A percentile compares a stretch with the other conserved stretches of the same genome.
These are phyloP conservation scores for Phortica variegata DNA, from an alignment of 1,140 invertebrate species.

Conservation along the genomic window DNA sequence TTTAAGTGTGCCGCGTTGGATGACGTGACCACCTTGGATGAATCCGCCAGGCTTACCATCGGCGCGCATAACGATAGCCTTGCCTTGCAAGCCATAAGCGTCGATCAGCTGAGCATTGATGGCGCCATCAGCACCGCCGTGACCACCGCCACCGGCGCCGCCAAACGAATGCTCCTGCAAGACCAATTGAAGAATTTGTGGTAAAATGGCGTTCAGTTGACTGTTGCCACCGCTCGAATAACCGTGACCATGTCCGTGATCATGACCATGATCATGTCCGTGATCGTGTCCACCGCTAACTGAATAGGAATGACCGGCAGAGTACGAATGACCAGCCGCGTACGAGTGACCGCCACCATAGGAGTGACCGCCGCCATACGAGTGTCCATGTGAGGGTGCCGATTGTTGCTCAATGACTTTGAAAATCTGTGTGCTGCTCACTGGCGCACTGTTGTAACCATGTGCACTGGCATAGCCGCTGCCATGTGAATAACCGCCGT, in stretches of 20 bases:
- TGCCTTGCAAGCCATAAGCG: slow-evolving; percentile 32
- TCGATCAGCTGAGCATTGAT: slow-evolving; percentile 39
- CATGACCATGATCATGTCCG: slow-evolving; percentile 12
- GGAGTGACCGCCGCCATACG: slow-evolving; percentile 17
- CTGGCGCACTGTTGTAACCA: slow-evolving; percentile 16
- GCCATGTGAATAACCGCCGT: background rate
- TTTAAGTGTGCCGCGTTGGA: slow-evolving; percentile 42
- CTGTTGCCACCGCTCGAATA: slow-evolving; percentile 21
- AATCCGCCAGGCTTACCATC: slow-evolving; percentile 35
- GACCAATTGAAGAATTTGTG: slow-evolving; percentile 44
- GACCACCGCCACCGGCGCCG: slow-evolving; percentile 17
- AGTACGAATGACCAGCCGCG: slow-evolving; percentile 20
- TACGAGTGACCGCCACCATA: slow-evolving; percentile 29
- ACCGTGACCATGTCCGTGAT: slow-evolving; percentile 17
- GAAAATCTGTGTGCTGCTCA: slow-evolving; percentile 29
- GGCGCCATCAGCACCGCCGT: slow-evolving; percentile 27
- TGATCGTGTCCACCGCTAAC: slow-evolving; percentile 18
- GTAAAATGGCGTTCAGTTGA: slow-evolving; percentile 38
- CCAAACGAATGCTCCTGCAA: slow-evolving; percentile 35
- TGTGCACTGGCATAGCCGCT: slow-evolving; percentile 19
- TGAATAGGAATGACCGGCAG: slow-evolving; percentile 33
- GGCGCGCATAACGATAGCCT: slow-evolving; percentile 36
- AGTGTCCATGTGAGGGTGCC: slow-evolving; percentile 13
- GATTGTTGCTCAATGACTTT: slow-evolving; percentile 41
- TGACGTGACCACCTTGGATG: slow-evolving; percentile 44